Evolutionary conservation across 2,113 vertebrate species (phyloP).

Genomic region (Centropus bengalensis): DNA sequence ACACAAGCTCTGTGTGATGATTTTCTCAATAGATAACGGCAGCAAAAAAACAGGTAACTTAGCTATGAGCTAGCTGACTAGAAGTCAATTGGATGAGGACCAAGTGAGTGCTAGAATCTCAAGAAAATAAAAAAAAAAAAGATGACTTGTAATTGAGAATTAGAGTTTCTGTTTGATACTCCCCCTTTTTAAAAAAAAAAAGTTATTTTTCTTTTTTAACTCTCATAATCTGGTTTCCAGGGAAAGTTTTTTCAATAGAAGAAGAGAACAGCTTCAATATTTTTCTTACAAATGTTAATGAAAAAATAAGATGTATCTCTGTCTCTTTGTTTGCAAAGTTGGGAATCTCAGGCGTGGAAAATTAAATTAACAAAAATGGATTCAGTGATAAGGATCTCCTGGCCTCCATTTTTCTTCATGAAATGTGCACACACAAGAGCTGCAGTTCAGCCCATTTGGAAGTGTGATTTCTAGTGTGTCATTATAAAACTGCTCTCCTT

Average conservation of each 20-base stretch:
- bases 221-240: slow-evolving; percentile 73
- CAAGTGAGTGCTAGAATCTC: slow-evolving; percentile 17
- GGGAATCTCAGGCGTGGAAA: not conserved
- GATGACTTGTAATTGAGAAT: slow-evolving; percentile 34
- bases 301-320: not conserved
- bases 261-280: slow-evolving; percentile 13
- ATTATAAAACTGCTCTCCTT: not conserved
- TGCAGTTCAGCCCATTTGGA: not conserved
- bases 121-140: slow-evolving; percentile 61
- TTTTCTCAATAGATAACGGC: slow-evolving; percentile 25
- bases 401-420: not conserved
- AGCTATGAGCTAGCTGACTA: too few relatives aligned
- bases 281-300: not conserved
- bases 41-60: not conserved
- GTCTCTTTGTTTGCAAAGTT: not conserved
- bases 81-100: not conserved
- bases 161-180: not conserved
- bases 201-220: not conserved
- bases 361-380: not conserved
- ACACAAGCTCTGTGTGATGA: not conserved
- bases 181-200: not conserved
- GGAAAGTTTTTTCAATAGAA: slow-evolving; percentile 65
- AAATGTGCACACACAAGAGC: not conserved
- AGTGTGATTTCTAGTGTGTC: not conserved
- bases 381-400: not conserved